phyloP scores from a whole-genome alignment of 2,113 vertebrate species.

The Erinaceus europaeus region DNA sequence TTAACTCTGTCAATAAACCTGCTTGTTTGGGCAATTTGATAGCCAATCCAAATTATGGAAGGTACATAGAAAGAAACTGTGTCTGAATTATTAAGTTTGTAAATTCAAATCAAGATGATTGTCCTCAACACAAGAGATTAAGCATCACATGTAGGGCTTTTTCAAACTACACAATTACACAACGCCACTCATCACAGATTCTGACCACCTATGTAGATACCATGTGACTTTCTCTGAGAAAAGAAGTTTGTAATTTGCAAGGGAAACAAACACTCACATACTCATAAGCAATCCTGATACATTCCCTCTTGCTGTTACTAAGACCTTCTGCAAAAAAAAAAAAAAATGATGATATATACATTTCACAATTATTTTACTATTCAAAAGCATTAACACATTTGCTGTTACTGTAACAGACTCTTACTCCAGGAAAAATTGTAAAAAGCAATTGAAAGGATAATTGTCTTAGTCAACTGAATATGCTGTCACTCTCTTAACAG shows the following conservation, averaged over 20 bases:
- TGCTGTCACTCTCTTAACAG: constrained; percentile 25
- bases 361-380: not conserved
- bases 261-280: not conserved
- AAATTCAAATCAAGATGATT: not conserved
- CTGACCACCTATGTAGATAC: not conserved
- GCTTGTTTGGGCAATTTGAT: not conserved
- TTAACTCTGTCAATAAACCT: not conserved
- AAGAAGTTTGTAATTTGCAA: not conserved
- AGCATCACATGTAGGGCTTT: not conserved
- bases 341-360: not conserved
- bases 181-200: not conserved
- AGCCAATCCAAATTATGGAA: not conserved
- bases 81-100: not conserved
- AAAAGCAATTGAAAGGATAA: constrained; percentile 17
- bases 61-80: not conserved
- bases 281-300: not conserved
- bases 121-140: not conserved
- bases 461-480: constrained; percentile 14
- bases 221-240: not conserved
- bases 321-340: not conserved
- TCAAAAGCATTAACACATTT: not conserved
- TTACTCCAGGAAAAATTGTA: not conserved
- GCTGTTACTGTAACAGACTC: constrained; percentile 9
- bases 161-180: not conserved
- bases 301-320: not conserved